These are phyloP conservation scores for Passerculus sandwichensis DNA, from an alignment of 2,797 vertebrate species.

Conservation along the genomic window DNA sequence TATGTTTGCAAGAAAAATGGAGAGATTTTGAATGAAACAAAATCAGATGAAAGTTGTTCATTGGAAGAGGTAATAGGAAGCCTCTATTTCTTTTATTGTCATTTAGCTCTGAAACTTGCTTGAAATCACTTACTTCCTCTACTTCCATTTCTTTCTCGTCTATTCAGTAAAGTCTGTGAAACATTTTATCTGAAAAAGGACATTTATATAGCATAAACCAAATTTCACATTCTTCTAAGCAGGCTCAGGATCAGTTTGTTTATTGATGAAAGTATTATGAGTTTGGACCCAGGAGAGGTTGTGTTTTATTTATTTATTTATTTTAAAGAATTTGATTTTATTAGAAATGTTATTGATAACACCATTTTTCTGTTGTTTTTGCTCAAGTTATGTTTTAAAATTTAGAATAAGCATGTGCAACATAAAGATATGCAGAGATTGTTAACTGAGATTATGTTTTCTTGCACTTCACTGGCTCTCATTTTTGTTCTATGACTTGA, in stretches of 20 bases:
- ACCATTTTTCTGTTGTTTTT: neutral
- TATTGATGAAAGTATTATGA: neutral
- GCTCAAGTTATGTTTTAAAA: neutral
- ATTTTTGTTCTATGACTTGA: neutral
- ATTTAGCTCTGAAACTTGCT: neutral
- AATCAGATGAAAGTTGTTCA: slow-evolving; percentile 74
- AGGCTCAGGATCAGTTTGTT: neutral
- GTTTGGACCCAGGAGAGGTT: neutral
- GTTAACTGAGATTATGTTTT: neutral
- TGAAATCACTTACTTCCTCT: neutral
- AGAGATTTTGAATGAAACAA: slow-evolving; percentile 73
- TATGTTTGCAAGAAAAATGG: slow-evolving; percentile 91
- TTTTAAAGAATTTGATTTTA: neutral
- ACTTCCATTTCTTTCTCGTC: neutral
- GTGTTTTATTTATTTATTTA: neutral
- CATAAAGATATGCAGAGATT: neutral
- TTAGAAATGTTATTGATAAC: neutral
- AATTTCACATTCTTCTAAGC: neutral
- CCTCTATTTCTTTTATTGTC: neutral
- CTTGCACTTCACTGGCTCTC: neutral
- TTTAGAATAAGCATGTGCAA: neutral
- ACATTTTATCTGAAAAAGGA: neutral
- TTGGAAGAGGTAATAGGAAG: slow-evolving; percentile 77
- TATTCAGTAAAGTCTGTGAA: neutral
- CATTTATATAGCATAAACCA: neutral